A percentile compares a stretch with the other conserved stretches of the same genome.
Conservation (phyloP, 30 jellyfish, hydroid and myxozoan species). For the Chironex yamaguchii region DNA sequence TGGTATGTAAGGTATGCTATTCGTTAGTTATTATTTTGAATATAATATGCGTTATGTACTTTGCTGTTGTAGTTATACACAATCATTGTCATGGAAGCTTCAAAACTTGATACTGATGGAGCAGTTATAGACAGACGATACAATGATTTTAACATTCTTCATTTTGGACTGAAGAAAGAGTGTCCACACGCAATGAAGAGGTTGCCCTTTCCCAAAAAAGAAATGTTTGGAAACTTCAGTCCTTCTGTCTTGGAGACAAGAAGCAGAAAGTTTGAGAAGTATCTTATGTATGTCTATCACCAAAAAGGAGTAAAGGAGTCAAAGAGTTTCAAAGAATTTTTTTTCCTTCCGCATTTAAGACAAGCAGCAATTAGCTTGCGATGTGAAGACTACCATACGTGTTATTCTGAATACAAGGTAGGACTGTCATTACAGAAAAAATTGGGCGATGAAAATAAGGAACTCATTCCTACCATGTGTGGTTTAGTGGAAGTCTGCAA, state of each 20-base stretch:
- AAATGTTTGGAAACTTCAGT: conserved; percentile 73
- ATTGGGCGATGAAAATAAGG: conserved; percentile 40
- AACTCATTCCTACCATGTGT: conserved; percentile 75
- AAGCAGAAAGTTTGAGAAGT: conserved; percentile 85
- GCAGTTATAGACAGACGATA: conserved; percentile 89
- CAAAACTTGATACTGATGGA: conserved; percentile 83
- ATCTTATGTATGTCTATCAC: conserved; percentile 75
- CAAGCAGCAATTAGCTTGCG: conserved; percentile 72
- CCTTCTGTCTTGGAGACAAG: conserved; percentile 65
- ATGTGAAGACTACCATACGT: conserved; percentile 70
- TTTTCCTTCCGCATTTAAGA: conserved; percentile 77
- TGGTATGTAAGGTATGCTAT: too few species aligned
- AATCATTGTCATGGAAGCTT: conserved; percentile 82
- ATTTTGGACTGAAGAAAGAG: conserved; percentile 75
- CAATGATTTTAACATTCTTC: conserved; percentile 77
- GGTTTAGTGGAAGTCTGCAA: conserved; percentile 84
- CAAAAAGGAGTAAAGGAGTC: conserved; percentile 84
- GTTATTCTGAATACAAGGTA: conserved; percentile 63
- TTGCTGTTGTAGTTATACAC: conserved; percentile 69
- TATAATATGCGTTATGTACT: too few species aligned
- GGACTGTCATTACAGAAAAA: conserved; percentile 84
- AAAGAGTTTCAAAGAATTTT: conserved; percentile 80
- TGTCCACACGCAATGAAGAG: conserved; percentile 76
- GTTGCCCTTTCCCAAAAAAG: conserved; percentile 83
- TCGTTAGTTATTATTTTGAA: too few species aligned